Evolutionary conservation across 2,888 invertebrate genomes (phyloP).

Genomic region (Hydropsyche betteni): DNA sequence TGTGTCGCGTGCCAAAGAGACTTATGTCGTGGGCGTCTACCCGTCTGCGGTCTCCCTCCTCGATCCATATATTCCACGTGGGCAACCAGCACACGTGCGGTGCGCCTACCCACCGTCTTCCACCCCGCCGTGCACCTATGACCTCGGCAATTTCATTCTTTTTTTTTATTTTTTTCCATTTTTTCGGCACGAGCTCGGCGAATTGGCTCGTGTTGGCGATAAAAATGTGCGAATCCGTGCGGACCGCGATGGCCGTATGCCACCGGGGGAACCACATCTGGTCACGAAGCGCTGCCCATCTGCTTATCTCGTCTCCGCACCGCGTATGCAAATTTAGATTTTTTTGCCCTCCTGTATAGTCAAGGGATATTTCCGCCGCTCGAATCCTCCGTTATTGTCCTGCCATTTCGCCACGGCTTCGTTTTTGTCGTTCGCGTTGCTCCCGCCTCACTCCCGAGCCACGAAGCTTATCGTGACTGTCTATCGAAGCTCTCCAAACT

Average conservation of each 20-base stretch:
- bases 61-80: slow-evolving; percentile 18
- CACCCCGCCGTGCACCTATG: background rate
- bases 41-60: slow-evolving; percentile 12
- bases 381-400: slow-evolving; percentile 24
- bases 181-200: background rate
- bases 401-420: slow-evolving; percentile 4
- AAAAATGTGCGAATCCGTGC: slow-evolving; percentile 26
- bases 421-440: slow-evolving; percentile 16
- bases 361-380: slow-evolving; percentile 11
- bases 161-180: no score
- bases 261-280: slow-evolving; percentile 18
- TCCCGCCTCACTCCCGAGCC: background rate
- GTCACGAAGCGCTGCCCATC: slow-evolving; percentile 34
- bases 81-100: slow-evolving; percentile 13
- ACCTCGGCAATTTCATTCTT: background rate
- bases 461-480: slow-evolving; percentile 7
- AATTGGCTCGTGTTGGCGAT: slow-evolving; percentile 25
- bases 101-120: background rate
- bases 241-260: background rate
- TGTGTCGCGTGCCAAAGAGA: slow-evolving; percentile 34
- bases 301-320: slow-evolving; percentile 17
- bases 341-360: slow-evolving; percentile 10
- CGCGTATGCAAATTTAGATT: slow-evolving; percentile 31
- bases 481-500: background rate
- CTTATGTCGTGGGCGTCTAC: slow-evolving; percentile 33